phyloP scores from a whole-genome alignment of 2,888 invertebrate genomes.

The Cerastoderma edule region DNA sequence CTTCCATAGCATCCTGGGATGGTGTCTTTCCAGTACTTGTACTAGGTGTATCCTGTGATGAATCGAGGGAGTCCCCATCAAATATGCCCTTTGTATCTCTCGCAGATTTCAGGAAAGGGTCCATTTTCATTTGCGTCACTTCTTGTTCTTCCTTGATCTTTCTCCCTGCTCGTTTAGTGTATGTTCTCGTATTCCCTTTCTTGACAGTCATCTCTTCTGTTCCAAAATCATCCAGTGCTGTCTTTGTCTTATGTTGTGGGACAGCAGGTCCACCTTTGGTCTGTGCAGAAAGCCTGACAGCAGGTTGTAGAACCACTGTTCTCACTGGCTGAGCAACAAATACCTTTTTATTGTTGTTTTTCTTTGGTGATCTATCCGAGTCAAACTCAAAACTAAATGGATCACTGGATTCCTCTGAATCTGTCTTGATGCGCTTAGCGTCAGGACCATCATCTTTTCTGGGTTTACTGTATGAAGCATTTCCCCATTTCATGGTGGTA shows the following conservation, averaged over 20 bases:
- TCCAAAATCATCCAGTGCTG: slow-evolving; percentile 43
- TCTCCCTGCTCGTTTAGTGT: slow-evolving; percentile 56
- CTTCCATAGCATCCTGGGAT: slow-evolving; percentile 40
- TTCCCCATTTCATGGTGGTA: slow-evolving; percentile 76
- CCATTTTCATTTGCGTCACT: slow-evolving; percentile 32
- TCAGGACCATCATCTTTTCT: slow-evolving; percentile 65
- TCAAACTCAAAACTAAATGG: slow-evolving; percentile 78
- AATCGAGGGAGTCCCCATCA: slow-evolving; percentile 30
- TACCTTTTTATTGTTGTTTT: slow-evolving; percentile 22
- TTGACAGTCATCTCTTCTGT: slow-evolving; percentile 50
- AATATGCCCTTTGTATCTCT: slow-evolving; percentile 9
- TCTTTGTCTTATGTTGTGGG: slow-evolving; percentile 22
- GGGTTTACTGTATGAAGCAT: slow-evolving; percentile 76
- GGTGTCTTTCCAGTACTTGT: slow-evolving; percentile 43
- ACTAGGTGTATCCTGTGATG: slow-evolving; percentile 32
- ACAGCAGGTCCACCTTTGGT: slow-evolving; percentile 18
- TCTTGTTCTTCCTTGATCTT: slow-evolving; percentile 49
- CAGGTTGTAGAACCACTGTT: slow-evolving; percentile 53
- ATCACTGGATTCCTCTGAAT: slow-evolving; percentile 67
- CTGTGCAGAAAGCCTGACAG: slow-evolving; percentile 51
- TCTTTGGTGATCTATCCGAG: slow-evolving; percentile 62
- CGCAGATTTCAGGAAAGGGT: slow-evolving; percentile 12
- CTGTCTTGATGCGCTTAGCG: slow-evolving; percentile 59
- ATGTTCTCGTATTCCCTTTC: slow-evolving; percentile 59
- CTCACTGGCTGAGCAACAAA: slow-evolving; percentile 10